phyloP scores from a whole-genome alignment of 2,797 vertebrate species.

The Acropternis orthonyx region DNA sequence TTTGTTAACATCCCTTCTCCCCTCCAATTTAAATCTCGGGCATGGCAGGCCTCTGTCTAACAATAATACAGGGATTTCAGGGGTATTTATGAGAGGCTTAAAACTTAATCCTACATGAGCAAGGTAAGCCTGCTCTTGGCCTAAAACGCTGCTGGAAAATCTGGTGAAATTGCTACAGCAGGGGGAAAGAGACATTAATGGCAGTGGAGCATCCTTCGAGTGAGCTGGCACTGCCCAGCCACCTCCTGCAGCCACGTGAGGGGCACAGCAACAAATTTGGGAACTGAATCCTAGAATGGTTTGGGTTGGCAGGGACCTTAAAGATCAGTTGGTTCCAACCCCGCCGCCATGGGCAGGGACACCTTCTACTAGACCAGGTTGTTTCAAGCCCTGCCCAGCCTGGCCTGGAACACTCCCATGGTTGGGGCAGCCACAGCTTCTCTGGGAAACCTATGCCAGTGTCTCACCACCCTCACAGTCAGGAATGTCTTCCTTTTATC shows the following conservation, averaged over 20 bases:
- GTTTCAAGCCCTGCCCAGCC: background rate
- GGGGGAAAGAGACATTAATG: background rate
- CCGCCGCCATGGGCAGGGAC: background rate
- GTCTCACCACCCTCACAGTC: background rate
- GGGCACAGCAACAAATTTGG: background rate
- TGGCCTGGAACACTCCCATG: background rate
- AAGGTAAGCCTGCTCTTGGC: conserved; percentile 63
- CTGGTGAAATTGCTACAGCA: conserved; percentile 11
- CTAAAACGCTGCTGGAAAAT: conserved; percentile 30
- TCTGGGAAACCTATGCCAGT: background rate
- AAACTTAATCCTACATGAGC: conserved; percentile 64
- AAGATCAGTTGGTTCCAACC: background rate
- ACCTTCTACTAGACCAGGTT: background rate
- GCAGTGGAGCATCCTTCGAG: accelerated
- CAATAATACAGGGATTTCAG: conserved; percentile 63
- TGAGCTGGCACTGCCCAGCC: background rate
- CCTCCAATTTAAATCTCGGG: background rate
- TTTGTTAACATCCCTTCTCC: conserved; percentile 47
- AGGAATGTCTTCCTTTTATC: background rate
- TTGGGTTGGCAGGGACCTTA: background rate
- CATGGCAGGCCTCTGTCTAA: conserved; percentile 35
- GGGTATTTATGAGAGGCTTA: conserved; percentile 62
- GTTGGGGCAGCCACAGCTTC: background rate
- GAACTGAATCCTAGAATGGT: background rate
- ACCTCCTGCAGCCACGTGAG: background rate